Base-by-base conservation (phyloP, 2,113 vertebrate species). In the Nycticebus coucang region DNA sequence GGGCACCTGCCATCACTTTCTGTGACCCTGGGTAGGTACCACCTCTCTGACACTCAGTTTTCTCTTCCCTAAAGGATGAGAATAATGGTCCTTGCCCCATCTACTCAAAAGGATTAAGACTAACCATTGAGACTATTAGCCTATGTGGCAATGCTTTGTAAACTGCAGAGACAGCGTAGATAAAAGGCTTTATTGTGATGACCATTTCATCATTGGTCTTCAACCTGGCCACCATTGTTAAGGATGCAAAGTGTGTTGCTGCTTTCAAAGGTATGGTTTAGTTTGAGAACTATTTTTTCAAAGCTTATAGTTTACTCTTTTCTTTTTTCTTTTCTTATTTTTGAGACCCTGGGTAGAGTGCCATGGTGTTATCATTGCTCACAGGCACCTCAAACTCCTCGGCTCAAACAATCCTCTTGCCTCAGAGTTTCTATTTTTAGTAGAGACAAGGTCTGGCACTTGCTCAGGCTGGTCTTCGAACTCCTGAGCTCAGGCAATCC, bases 131-230 rank as follows among this genome's bases (percentile, higher is more conserved):
- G 72, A 92, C 33, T 28, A 21, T 41, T 89, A 71, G 59, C 60
- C 26, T 79, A n/a, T 75, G 37, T 69, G 78, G 37, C 17, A 88
- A 26, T 37, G n/a, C 53, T 80, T 91, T 90, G 62, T 79, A 72
- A 87, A 91, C 41, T 83, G 45, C 26, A 89, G 19, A 78, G 84
- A 33, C 28, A 93, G 50, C 50, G 50, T 35, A 77, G 35, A 84
- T 72, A 75, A 94, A 62, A 89, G 33, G 22, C 77, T 81, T 89
- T 87, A 86, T 91, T 77, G 68, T 68, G 66, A 68, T 4, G 4
- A 64, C 50, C 64, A 82, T 91, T 93, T 93, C 75, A 79, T 75
- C 80, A 87, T 50, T 64, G 17, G 21, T 93, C 91, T 94, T 96
- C 87, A 96, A 59, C 35, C 75, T 87, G 71, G 66, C 22, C 60